Evolutionary conservation across 1,140 invertebrate species (phyloP).

Genomic region (Brachionus paranguensis): DNA sequence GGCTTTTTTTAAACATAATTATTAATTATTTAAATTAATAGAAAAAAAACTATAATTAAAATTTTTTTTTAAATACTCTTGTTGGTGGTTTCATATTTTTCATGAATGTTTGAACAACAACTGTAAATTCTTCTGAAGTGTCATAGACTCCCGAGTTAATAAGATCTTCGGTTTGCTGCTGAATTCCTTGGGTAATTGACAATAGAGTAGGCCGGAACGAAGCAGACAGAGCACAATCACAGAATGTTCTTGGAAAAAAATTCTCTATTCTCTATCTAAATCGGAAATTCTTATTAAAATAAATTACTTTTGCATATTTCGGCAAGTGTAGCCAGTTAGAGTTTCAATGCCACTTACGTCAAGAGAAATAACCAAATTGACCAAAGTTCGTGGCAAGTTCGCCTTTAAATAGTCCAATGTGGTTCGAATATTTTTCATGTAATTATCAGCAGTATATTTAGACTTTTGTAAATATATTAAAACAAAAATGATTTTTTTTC

Average conservation of each 20-base stretch:
- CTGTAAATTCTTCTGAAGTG: conserved; percentile 61
- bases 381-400: conserved; percentile 66
- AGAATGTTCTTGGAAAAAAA: conserved; percentile 4
- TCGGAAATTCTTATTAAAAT: neutral
- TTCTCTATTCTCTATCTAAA: neutral
- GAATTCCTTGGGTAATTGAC: conserved; percentile 42
- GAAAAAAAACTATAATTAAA: neutral
- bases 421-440: conserved; percentile 62
- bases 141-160: conserved; percentile 56
- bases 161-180: conserved; percentile 43
- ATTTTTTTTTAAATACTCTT: neutral
- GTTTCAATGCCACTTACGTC: conserved; percentile 47
- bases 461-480: conserved; percentile 40
- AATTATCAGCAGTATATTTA: conserved; percentile 55
- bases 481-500: neutral
- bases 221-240: conserved; percentile 16
- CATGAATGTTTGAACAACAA: conserved; percentile 59
- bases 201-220: neutral
- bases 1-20: neutral
- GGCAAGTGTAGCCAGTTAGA: neutral
- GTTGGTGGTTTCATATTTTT: conserved; percentile 24
- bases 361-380: conserved; percentile 70
- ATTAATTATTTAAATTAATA: neutral
- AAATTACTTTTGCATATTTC: conserved; percentile 33
- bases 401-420: conserved; percentile 62